Evolutionary conservation across 2,113 vertebrate genomes (phyloP).

Genomic region (Chauna torquata): DNA sequence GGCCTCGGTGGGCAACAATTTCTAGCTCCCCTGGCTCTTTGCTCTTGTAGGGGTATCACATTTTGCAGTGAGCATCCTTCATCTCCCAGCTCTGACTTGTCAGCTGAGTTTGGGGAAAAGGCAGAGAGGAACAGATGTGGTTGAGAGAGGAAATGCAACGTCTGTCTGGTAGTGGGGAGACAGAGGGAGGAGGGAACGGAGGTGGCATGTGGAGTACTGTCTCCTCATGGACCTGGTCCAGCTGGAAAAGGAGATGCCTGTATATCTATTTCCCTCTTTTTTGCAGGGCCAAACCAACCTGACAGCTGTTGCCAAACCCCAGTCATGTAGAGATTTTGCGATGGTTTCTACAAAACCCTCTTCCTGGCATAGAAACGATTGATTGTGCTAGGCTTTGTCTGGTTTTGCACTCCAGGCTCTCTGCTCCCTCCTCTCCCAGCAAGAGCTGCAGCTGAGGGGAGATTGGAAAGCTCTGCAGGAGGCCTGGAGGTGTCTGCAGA

Average conservation of each 20-base stretch:
- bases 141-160: neutral
- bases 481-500: neutral
- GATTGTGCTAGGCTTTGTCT: neutral
- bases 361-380: neutral
- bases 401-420: neutral
- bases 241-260: neutral
- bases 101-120: neutral
- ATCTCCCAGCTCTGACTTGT: fast-evolving
- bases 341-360: neutral
- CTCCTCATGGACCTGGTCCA: neutral
- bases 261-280: neutral
- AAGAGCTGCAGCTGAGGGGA: slow-evolving; percentile 22
- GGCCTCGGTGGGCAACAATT: neutral
- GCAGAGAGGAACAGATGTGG: neutral
- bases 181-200: neutral
- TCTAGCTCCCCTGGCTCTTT: neutral
- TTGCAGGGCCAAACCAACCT: neutral
- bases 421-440: neutral
- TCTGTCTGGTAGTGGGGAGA: neutral
- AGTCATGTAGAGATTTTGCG: neutral
- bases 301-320: neutral
- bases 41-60: neutral
- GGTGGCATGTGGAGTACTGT: fast-evolving
- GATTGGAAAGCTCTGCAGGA: slow-evolving; percentile 43
- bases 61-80: neutral